A percentile compares a stretch with the other conserved stretches of the same genome.
phyloP scores from a whole-genome alignment of 30 jellyfish, hydroid and myxozoan species.

The Calvadosia cruxmelitensis region DNA sequence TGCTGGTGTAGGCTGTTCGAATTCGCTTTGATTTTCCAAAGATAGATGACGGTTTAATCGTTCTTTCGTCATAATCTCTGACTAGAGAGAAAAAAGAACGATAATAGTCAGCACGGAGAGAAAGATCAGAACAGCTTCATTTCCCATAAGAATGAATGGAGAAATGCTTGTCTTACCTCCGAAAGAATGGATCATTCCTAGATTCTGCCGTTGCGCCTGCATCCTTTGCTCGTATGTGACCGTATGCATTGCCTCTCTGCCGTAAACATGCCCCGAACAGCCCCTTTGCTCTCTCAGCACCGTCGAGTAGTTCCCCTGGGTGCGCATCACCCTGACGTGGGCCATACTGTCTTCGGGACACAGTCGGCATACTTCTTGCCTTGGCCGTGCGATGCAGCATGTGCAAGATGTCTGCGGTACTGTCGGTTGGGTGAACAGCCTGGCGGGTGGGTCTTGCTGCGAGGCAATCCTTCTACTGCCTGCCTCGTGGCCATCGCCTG shows the following conservation, averaged over 20 bases:
- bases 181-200: too few relatives aligned
- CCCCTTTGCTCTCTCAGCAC: slow-evolving; percentile 35
- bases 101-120: not conserved
- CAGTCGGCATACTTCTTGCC: slow-evolving; percentile 47
- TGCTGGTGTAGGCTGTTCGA: slow-evolving; percentile 95
- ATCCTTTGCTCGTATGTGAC: slow-evolving; percentile 3
- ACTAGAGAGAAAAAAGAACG: slow-evolving; percentile 17
- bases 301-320: slow-evolving; percentile 30
- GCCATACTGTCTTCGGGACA: slow-evolving; percentile 19
- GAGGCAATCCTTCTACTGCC: too few relatives aligned
- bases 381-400: slow-evolving; percentile 74
- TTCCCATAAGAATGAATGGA: too few relatives aligned
- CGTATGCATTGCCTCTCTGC: slow-evolving; percentile 23
- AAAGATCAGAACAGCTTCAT: too few relatives aligned
- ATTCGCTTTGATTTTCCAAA: slow-evolving; percentile 74
- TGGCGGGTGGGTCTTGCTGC: slow-evolving; percentile 13
- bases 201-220: slow-evolving; percentile 12
- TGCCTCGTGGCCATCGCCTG: too few relatives aligned
- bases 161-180: too few relatives aligned
- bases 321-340: slow-evolving; percentile 62
- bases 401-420: slow-evolving; percentile 44
- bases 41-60: slow-evolving; percentile 35
- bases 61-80: slow-evolving; percentile 58
- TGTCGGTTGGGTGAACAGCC: slow-evolving; percentile 17
- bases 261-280: slow-evolving; percentile 41